A percentile compares a stretch with the other conserved stretches of the same genome.
These are phyloP conservation scores for Montipora capitata DNA, from an alignment of 92 coral and sea anemone genomes.

Conservation along the genomic window DNA sequence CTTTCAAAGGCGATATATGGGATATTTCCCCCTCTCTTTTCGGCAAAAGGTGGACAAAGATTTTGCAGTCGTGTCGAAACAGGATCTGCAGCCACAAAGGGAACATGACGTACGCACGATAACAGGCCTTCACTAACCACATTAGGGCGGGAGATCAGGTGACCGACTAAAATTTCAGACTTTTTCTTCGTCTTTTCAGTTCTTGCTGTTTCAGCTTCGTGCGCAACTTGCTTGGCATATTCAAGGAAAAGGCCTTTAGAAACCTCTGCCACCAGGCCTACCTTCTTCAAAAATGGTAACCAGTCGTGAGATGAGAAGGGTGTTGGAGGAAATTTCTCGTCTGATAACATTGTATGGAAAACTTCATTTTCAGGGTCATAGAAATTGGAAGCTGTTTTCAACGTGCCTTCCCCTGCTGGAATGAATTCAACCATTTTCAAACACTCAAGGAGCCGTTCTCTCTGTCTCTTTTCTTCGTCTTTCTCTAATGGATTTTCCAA, in stretches of 20 bases:
- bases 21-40: not conserved
- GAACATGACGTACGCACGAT: constrained; percentile 31
- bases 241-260: constrained; percentile 7
- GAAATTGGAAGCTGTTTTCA: constrained; percentile 64
- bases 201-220: constrained; percentile 57
- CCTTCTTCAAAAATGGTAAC: constrained; percentile 63
- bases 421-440: constrained; percentile 50
- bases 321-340: constrained; percentile 65
- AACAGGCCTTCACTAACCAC: constrained; percentile 31
- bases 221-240: constrained; percentile 75
- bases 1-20: constrained; percentile 69
- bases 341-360: constrained; percentile 55
- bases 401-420: constrained; percentile 40
- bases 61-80: constrained; percentile 7
- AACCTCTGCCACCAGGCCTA: constrained; percentile 74
- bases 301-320: constrained; percentile 53
- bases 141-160: constrained; percentile 51
- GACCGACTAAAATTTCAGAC: constrained; percentile 60
- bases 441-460: not conserved
- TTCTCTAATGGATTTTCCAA: no score
- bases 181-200: constrained; percentile 48
- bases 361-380: constrained; percentile 69
- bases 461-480: not conserved
- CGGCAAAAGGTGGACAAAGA: constrained; percentile 51
- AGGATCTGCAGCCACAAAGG: constrained; percentile 61